Evolutionary conservation across 2,888 invertebrate species (phyloP), one percentile per base, ranked within the genome.

Genomic region (Ochropleura plecta): DNA sequence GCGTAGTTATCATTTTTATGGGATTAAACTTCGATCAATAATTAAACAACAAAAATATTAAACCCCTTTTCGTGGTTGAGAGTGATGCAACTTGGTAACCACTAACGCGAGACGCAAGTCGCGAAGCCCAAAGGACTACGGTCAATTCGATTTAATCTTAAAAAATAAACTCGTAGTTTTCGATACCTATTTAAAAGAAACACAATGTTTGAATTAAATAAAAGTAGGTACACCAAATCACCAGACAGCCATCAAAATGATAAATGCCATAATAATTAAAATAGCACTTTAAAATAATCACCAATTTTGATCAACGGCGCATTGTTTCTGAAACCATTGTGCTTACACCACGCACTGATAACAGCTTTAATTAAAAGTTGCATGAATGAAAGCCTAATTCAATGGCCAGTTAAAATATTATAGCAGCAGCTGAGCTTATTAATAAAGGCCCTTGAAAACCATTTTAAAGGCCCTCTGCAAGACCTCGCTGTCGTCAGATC

Each of bases 321-420:
- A 75, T 82, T 82, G 79, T 82, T 71, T 70, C 42, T 18, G 55
- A 73, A 72, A 66, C 51, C 73, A 64, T 83, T 87, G 63, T 78
- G 10, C 55, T 78, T 51, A 75, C 30, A 57, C 40, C 16, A 69
- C 49, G 65, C 65, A 64, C 74, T 67, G 86, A 86, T 88, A 88
- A 82, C 73, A 78, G 63, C 73, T 86, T 81, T 88, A 88, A 88
- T 88, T 88, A 88, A 88, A 88, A 88, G 64, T 88, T 84, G 53
- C 75, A 75, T 86, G 78, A 86, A 78, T 74, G 66, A 74, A 60
- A 51, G 59, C 55, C 72, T 73, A 20, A 66, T 53, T 79, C 66
- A 85, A 86, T 79, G 62, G 65, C 16, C 81, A 69, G 67, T 73
- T 79, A 46, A 81, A 83, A 76, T 85, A 80, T 77, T 78, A 83